Base-by-base conservation (phyloP, 1,140 invertebrate species). In the Drosophila pallidifrons region DNA sequence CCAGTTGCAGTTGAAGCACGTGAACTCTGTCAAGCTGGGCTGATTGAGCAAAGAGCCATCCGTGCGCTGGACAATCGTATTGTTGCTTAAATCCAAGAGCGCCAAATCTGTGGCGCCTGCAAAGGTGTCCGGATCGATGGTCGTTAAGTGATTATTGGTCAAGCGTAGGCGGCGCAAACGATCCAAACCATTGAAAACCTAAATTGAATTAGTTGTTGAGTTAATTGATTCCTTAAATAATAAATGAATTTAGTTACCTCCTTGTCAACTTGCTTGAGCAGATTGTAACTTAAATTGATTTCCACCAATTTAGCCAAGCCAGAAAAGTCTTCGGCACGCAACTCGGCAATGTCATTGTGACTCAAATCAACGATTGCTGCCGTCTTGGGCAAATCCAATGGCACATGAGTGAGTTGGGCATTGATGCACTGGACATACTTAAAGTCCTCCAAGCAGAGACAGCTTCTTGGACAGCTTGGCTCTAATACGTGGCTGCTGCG, bases 71-170 rank as follows among this genome's bases (percentile, higher is more conserved):
- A 81, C 82, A 30, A 94, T 94, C 13, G 82, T 78, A 77, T 95
- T 95, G 41, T 93, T 92, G 59, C 93, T 93, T 61, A 94, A 91
- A 81, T 94, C 93, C 61, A 95, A 79, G 45, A 92, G 79, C 66
- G 91, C 91, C 49, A 94, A 82, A 30, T 93, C 93, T 52, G 91
- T 93, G 25, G 94, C 91, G 8, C 82, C 79, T 1, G 92, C 89
- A 79, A 95, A 93, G 5, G 92, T 92, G 71, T 94, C 93, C 7
- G 94, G 93, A 28, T 92, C 87, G 51, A 95, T 92, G 79, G 92
- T 91, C 11, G 90, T 93, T 25, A 95, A 72, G 60, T 93, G 92
- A 80, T 95, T 95, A 49, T 93, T 93, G 67, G 93, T 91, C 74
- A 95, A 70, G 70, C 94, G 93, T n/a, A 92, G 60, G 3, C 91